Percentiles rank a stretch among this genome's conserved stretches.
Conservation (phyloP, 1,140 invertebrate species). For the Lanistes nyassanus region DNA sequence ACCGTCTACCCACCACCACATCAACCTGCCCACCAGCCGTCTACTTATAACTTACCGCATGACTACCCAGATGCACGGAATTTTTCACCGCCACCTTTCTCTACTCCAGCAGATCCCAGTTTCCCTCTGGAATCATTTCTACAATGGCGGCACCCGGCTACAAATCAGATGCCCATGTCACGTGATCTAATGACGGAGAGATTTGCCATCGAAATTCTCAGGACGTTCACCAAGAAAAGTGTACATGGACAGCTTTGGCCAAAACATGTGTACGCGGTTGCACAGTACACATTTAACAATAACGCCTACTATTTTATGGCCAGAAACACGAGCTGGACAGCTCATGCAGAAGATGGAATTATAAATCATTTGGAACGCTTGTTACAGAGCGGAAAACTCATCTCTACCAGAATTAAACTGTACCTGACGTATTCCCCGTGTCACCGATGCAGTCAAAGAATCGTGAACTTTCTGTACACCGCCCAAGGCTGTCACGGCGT, state of each 20-base stretch:
- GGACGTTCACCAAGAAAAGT: not conserved
- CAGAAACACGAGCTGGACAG: not conserved
- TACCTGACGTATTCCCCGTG: not conserved
- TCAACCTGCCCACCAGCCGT: no score
- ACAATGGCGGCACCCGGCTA: no score
- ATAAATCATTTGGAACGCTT: not conserved
- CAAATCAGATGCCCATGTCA: no score
- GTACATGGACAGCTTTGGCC: not conserved
- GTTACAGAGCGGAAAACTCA: not conserved
- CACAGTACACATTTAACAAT: not conserved
- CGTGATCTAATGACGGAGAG: no score
- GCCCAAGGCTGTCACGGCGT: not conserved
- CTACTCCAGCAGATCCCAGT: no score
- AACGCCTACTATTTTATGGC: not conserved
- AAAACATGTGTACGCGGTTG: not conserved
- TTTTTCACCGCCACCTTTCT: no score
- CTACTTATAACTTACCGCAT: no score
- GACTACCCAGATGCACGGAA: no score
- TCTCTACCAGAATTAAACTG: not conserved
- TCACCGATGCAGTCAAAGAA: not conserved
- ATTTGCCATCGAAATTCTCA: not conserved
- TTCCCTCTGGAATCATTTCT: no score
- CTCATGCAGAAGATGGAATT: not conserved
- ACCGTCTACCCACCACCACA: no score
- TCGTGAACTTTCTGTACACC: not conserved